Conservation (phyloP, 2,113 vertebrate genomes). For the Brachirus orientalis region DNA sequence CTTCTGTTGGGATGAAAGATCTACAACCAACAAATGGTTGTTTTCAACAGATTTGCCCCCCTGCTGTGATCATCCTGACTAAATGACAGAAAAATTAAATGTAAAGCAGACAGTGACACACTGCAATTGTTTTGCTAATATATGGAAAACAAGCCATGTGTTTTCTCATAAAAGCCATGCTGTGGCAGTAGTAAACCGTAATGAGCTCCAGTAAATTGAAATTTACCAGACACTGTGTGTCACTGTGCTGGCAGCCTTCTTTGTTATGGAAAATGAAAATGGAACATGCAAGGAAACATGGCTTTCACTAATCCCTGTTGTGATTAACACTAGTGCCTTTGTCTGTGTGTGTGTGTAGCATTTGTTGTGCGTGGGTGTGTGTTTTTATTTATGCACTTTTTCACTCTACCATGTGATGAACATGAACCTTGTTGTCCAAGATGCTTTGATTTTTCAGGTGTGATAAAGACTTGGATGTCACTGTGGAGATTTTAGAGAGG, state of each 20-base stretch:
- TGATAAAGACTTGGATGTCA: background rate
- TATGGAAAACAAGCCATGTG: slow-evolving; percentile 1
- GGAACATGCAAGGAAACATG: background rate
- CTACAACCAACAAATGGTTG: slow-evolving; percentile 25
- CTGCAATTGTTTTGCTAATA: slow-evolving; percentile 12
- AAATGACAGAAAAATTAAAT: background rate
- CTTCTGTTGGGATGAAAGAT: slow-evolving; percentile 25
- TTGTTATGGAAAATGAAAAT: background rate
- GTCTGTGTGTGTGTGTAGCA: background rate
- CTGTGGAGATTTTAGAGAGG: background rate
- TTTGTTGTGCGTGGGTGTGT: background rate
- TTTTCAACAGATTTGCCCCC: slow-evolving; percentile 6
- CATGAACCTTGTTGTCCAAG: background rate
- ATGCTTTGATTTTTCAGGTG: slow-evolving; percentile 13
- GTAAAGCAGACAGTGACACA: background rate
- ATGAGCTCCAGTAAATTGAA: slow-evolving; percentile 30
- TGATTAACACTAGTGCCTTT: slow-evolving; percentile 27
- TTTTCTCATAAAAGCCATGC: slow-evolving; percentile 31
- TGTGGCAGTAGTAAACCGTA: slow-evolving; percentile 7
- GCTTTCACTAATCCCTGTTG: slow-evolving; percentile 25
- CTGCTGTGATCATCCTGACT: slow-evolving; percentile 10
- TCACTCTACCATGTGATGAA: slow-evolving; percentile 4
- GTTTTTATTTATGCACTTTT: background rate
- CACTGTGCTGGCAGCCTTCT: background rate
- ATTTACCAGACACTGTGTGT: background rate